A percentile compares a stretch with the other conserved stretches of the same genome.
Conservation (phyloP, 2,888 invertebrate genomes). For the Hypena proboscidalis region DNA sequence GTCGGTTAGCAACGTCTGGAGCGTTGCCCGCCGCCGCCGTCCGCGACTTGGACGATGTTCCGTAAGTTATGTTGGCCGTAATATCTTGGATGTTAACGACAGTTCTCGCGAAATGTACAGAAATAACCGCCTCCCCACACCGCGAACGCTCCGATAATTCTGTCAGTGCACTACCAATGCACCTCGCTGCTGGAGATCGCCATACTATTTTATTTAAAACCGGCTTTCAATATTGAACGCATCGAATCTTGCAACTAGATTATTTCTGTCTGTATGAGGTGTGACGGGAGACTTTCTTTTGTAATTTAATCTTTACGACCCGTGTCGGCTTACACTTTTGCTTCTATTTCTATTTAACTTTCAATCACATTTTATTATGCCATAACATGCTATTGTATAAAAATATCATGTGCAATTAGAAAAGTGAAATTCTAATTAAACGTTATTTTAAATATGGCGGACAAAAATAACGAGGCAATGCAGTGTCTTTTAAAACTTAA, state of each 20-base stretch:
- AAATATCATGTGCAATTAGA: conserved; percentile 10
- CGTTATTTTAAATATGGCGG: neutral
- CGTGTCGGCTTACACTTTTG: conserved; percentile 65
- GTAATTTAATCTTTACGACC: conserved; percentile 67
- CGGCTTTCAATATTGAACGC: conserved; percentile 53
- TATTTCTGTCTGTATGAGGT: conserved; percentile 59
- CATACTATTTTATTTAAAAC: conserved; percentile 65
- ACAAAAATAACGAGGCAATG: neutral
- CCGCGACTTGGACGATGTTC: conserved; percentile 48
- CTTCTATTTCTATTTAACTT: conserved; percentile 66
- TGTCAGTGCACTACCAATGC: conserved; percentile 76
- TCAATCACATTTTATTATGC: conserved; percentile 57
- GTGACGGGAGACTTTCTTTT: conserved; percentile 69
- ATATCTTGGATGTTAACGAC: conserved; percentile 65
- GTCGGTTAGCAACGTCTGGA: conserved; percentile 32
- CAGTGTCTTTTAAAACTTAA: neutral
- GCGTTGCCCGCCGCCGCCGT: conserved; percentile 47
- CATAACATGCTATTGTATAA: conserved; percentile 39
- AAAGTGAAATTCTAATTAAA: conserved; percentile 8
- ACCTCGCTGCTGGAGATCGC: conserved; percentile 74
- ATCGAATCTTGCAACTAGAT: conserved; percentile 58
- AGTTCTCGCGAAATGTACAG: conserved; percentile 76
- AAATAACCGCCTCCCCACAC: conserved; percentile 75
- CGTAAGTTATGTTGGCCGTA: conserved; percentile 60
- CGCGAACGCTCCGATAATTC: conserved; percentile 68